Evolutionary conservation across 30 jellyfish, hydroid and myxozoan genomes (phyloP), one percentile per base, ranked within the genome.

Genomic region (Euphysa ruthae): DNA sequence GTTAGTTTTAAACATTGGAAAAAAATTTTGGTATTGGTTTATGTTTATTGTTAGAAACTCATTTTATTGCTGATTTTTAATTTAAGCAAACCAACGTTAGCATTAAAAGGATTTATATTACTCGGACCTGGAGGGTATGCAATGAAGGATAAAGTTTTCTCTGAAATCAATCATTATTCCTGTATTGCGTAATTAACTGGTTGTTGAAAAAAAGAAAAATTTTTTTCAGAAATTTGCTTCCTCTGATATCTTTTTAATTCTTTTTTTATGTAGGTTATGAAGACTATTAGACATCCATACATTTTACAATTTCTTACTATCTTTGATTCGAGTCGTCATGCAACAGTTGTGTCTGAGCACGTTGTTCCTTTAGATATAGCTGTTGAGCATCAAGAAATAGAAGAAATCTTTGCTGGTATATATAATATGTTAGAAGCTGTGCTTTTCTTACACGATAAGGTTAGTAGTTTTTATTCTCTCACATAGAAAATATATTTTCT

Each of bases 401-500:
- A 30, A 34, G 95, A 84, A 49, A 66, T 84, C 32, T 31, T 84
- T 16, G 43, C 91, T 61, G 95, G 95, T n/a, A 38, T 84, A 16
- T 81, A 70, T 32, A 58, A 70, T 78, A 31, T 84, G 6, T 76
- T 84, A 31, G 93, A 84, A 30, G 95, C 93, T 24, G 27, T 84
- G 32, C 32, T 70, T 16, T 84, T 84, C 49, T 82, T 84, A 3
- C 93, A 77, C 49, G 93, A 84, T 25, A 84, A 72, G 93, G 95
- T 82, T 10, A 6, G 65, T 51, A 8, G n/a, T 38, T n/a, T 38
- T 38, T 38, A 8, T 38, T 38, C 52, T n/a, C n/a, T 38, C 52
- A n/a, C n/a, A n/a, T n/a, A n/a, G n/a, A n/a, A n/a, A n/a, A n/a
- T n/a, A n/a, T n/a, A n/a, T n/a, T n/a, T n/a, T n/a, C n/a, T n/a